phyloP scores from a whole-genome alignment of 2,113 vertebrate genomes.

The Hydrochoerus hydrochaeris region DNA sequence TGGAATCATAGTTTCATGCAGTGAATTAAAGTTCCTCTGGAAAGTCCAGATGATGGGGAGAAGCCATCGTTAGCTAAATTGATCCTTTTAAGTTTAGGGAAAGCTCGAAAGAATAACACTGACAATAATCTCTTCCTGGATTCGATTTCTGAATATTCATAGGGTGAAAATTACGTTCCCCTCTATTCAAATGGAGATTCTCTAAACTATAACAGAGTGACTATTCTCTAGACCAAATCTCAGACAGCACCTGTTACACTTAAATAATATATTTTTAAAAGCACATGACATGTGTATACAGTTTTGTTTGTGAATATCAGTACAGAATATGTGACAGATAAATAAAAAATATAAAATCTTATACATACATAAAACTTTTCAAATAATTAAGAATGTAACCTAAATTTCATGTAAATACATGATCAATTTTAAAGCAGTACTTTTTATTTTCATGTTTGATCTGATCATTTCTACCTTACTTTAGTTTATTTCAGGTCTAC shows the following conservation, averaged over 20 bases:
- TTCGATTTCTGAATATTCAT: conserved; percentile 58
- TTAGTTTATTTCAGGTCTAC: neutral
- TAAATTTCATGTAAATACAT: neutral
- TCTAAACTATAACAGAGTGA: neutral
- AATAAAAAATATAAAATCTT: neutral
- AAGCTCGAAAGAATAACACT: neutral
- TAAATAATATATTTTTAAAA: neutral
- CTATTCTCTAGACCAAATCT: neutral
- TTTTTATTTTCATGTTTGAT: neutral
- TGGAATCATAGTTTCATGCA: neutral
- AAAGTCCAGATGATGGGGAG: neutral
- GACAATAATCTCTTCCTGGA: neutral
- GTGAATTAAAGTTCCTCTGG: neutral
- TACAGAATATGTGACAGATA: neutral
- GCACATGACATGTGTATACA: neutral
- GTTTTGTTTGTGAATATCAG: neutral
- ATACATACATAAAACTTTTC: neutral
- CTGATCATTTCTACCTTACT: neutral
- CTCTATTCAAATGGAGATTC: conserved; percentile 13
- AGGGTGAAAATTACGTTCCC: conserved; percentile 7
- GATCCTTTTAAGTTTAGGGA: neutral
- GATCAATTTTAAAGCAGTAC: neutral
- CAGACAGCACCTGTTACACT: neutral
- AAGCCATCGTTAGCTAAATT: neutral
- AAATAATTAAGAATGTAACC: neutral